Evolutionary conservation across 2,797 vertebrate genomes (phyloP), one percentile per base, ranked within the genome.

Genomic region (Hypotaenidia philippensis): DNA sequence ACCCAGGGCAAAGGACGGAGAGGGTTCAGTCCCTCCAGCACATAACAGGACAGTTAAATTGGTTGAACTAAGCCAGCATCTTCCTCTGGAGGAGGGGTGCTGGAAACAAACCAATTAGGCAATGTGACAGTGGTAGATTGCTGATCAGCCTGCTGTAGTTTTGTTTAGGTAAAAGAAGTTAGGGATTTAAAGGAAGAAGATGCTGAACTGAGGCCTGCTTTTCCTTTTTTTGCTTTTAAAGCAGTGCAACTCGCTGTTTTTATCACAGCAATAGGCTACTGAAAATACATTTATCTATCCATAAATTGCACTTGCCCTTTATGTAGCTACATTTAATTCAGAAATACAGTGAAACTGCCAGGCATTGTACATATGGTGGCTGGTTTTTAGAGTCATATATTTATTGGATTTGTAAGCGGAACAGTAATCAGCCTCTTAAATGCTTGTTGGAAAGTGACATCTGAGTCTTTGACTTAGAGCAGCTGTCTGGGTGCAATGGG

Each of bases 331-430:
- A 44, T 70, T 65, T 79, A 36, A 52, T 50, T 83, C 27, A 52
- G 25, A 44, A 89, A 77, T 52, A 36, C 64, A 80, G 50, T 38
- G 49, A 80, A 72, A 23, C 13, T 56, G 5, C 38, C 56, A 72
- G 45, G 25, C 21, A 32, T 59, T 9, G 6, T 29, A 10, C 4
- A 2, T 8, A 23, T 0, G 2, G 20, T 52, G 45, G 56, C 17
- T 70, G 22, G 40, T 60, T 16, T 66, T 70, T 40, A 44, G 32
- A 44, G 34, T 7, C 36, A 13, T 32, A 4, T 17, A n/a, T 38
- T 78, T 20, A 12, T 12, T 13, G 40, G 34, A 59, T 66, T 91
- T 82, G 31, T 70, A 25, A 63, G 83, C 26, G 20, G 32, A 63
- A 76, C 5, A 16, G 13, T 16, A 72, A 63, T 59, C 25, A 10